These are phyloP conservation scores for Pomatostomus ruficeps DNA, from an alignment of 2,113 vertebrate genomes.

Conservation along the genomic window DNA sequence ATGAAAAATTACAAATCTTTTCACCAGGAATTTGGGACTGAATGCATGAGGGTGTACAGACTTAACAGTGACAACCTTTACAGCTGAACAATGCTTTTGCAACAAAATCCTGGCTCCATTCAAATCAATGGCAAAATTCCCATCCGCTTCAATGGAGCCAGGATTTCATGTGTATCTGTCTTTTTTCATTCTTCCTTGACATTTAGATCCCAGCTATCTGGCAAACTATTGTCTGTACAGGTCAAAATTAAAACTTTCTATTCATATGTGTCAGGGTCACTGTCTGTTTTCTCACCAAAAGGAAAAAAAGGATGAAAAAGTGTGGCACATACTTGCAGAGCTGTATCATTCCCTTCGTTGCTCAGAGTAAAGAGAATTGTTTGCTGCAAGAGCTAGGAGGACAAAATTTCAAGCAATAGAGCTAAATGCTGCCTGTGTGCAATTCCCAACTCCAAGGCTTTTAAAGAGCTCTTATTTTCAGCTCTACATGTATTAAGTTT, in stretches of 20 bases:
- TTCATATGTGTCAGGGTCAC: background rate
- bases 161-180: background rate
- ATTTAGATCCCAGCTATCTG: background rate
- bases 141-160: background rate
- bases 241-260: conserved; percentile 1
- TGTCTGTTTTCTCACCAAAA: background rate
- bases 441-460: background rate
- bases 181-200: conserved; percentile 15
- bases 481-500: conserved; percentile 6
- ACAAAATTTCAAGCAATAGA: background rate
- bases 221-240: background rate
- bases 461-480: conserved; percentile 38
- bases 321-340: background rate
- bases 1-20: conserved; percentile 44
- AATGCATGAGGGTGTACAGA: background rate
- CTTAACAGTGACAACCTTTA: conserved; percentile 16
- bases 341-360: background rate
- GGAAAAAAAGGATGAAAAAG: background rate
- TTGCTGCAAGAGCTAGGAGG: background rate
- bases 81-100: background rate
- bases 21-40: background rate
- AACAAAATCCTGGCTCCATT: background rate
- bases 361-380: background rate
- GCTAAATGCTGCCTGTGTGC: conserved; percentile 4
- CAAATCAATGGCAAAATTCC: conserved; percentile 37